Base-by-base conservation (phyloP, 1,140 invertebrate species). In the Cydia pomonella region DNA sequence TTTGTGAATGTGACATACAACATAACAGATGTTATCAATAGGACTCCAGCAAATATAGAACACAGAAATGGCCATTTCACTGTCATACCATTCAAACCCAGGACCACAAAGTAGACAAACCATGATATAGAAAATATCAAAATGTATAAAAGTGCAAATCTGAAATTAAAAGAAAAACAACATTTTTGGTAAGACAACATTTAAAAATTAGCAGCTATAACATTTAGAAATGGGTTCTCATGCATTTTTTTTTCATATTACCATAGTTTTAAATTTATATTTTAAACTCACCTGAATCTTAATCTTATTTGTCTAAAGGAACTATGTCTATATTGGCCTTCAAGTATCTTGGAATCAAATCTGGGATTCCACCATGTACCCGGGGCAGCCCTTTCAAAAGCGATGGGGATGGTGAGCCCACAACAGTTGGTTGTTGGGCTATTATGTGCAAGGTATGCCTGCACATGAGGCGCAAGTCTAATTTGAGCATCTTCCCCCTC, bases 311-410 rank as follows among this genome's bases (percentile, higher is more conserved):
- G 97, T 73, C 96, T 96, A 93, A 97, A 97, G 77, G 97, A 97
- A 93, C 97, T 98, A 86, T 95, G 95, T 92, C 95, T 96, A 86
- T 97, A 98, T 92, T 99, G 97, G 76, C 96, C 96, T 94, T 99
- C 98, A 33, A 99, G 94, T 74, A 98, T 97, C 83, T 97, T 95
- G 6, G 98, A 99, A 93, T 99, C 98, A 93, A 99, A 99, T 88
- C 96, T 96, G 7, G 98, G 98, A 90, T 98, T 97, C 96, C 97
- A 97, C 97, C 97, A 98, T 7, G 96, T 97, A 78, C 95, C 94
- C 75, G 94, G 93, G 16, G 97, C 95, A 25, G 97, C 97, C 79
- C 97, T 94, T 93, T 98, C 97, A 90, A 98, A 98, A 33, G 97
- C 96, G 76, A 97, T 95, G 3, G 96, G 97, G 79, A 97, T 93